Evolutionary conservation across 2,797 vertebrate species (phyloP).

Genomic region (Bradypodion pumilum): DNA sequence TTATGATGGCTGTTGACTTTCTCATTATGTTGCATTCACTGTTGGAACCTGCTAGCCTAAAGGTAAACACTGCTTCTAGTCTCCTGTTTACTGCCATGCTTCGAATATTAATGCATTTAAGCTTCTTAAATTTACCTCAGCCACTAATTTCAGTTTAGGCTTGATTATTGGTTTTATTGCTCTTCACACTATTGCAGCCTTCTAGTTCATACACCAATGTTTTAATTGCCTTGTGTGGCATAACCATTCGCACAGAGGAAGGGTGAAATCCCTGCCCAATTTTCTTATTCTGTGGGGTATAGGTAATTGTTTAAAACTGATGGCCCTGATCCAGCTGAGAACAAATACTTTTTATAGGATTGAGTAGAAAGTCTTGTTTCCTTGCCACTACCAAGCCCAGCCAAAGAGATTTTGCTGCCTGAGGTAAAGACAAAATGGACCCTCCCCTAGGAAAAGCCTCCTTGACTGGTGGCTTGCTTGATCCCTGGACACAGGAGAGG

Average conservation of each 20-base stretch:
- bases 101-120: background rate
- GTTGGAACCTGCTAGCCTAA: constrained; percentile 17
- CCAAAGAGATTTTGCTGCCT: background rate
- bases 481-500: background rate
- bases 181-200: background rate
- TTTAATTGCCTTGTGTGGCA: background rate
- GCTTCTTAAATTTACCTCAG: background rate
- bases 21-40: constrained; percentile 22
- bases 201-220: background rate
- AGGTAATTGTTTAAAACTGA: background rate
- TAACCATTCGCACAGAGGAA: background rate
- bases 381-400: background rate
- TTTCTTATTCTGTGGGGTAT: background rate
- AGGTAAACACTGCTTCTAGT: constrained; percentile 3
- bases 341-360: background rate
- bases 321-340: background rate
- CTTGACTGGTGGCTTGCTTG: too few species aligned
- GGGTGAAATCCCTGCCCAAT: background rate
- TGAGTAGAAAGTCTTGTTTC: background rate
- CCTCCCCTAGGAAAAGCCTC: too few species aligned
- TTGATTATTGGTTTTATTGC: background rate
- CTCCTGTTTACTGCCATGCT: background rate
- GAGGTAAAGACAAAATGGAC: background rate
- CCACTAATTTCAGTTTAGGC: constrained; percentile 1
- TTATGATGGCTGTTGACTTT: constrained; percentile 34